Percentiles rank a stretch among this genome's conserved stretches.
phyloP scores from a whole-genome alignment of 2,113 vertebrate species.

The Cololabis saira region DNA sequence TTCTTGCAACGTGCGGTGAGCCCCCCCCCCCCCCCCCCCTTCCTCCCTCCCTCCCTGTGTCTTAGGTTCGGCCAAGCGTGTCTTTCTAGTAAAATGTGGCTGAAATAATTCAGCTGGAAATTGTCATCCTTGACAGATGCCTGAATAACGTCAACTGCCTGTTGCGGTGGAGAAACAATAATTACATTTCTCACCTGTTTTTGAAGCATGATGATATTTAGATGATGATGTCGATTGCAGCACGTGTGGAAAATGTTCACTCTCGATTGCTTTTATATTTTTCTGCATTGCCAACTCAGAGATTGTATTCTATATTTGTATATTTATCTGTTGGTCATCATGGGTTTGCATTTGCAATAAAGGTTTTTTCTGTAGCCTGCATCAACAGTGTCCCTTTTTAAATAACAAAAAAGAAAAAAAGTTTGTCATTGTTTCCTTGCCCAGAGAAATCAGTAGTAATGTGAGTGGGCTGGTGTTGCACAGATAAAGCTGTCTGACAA shows the following conservation, averaged over 20 bases:
- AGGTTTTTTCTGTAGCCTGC: no score
- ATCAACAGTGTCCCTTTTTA: neutral
- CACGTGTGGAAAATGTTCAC: no score
- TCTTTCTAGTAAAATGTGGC: no score
- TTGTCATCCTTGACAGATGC: constrained; percentile 6
- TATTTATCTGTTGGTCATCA: no score
- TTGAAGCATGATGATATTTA: neutral
- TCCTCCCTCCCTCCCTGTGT: no score
- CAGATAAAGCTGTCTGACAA: constrained; percentile 1
- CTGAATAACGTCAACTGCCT: neutral
- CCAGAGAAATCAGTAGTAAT: constrained; percentile 10
- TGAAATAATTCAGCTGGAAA: constrained; percentile 3
- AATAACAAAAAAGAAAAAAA: neutral
- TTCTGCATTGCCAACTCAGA: neutral
- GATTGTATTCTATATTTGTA: no score
- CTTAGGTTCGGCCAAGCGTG: no score
- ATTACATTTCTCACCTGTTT: neutral
- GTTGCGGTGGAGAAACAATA: neutral
- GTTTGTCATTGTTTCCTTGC: neutral
- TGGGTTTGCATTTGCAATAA: no score
- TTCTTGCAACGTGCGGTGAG: neutral
- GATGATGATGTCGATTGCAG: no score
- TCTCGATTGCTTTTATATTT: neutral
- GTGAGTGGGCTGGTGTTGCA: neutral
- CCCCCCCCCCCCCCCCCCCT: neutral